These are phyloP conservation scores for Drosophila acutilabella DNA, from an alignment of 2,888 invertebrate genomes.

Conservation along the genomic window DNA sequence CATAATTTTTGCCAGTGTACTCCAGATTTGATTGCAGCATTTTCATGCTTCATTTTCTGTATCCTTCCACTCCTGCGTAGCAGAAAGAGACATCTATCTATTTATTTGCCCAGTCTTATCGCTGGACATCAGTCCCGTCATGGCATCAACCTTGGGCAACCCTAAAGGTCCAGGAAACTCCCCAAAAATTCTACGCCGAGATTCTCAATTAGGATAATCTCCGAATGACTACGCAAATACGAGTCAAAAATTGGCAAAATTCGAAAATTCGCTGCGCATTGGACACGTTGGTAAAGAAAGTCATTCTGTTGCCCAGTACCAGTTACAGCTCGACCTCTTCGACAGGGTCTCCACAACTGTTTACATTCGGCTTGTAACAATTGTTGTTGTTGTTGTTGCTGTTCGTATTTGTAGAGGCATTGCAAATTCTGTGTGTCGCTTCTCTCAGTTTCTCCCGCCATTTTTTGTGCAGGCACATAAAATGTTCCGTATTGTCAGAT, in stretches of 20 bases:
- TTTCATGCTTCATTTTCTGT: slow-evolving; percentile 47
- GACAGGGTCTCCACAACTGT: slow-evolving; percentile 36
- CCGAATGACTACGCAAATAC: slow-evolving; percentile 83
- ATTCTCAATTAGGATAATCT: slow-evolving; percentile 84
- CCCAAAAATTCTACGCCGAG: slow-evolving; percentile 52
- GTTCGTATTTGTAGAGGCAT: slow-evolving; percentile 46
- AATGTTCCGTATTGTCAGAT: slow-evolving; percentile 66
- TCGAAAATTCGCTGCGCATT: slow-evolving; percentile 78
- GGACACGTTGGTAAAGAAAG: slow-evolving; percentile 41
- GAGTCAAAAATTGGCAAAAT: slow-evolving; percentile 76
- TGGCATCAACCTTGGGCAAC: slow-evolving; percentile 35
- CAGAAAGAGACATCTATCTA: slow-evolving; percentile 34
- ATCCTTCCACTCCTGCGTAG: not conserved
- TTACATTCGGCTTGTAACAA: slow-evolving; percentile 47
- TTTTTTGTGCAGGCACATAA: slow-evolving; percentile 56
- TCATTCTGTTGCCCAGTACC: slow-evolving; percentile 32
- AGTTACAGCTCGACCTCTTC: slow-evolving; percentile 1
- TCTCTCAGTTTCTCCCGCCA: slow-evolving; percentile 26
- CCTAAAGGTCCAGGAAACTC: slow-evolving; percentile 19
- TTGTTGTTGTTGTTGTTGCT: slow-evolving; percentile 38
- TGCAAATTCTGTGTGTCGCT: slow-evolving; percentile 33
- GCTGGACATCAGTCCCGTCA: slow-evolving; percentile 27
- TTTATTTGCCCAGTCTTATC: slow-evolving; percentile 43
- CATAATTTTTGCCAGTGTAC: slow-evolving; percentile 40
- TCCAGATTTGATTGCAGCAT: slow-evolving; percentile 48